A percentile compares a stretch with the other conserved stretches of the same genome.
Evolutionary conservation across 2,888 invertebrate genomes (phyloP).

Genomic region (Athalia circularis): DNA sequence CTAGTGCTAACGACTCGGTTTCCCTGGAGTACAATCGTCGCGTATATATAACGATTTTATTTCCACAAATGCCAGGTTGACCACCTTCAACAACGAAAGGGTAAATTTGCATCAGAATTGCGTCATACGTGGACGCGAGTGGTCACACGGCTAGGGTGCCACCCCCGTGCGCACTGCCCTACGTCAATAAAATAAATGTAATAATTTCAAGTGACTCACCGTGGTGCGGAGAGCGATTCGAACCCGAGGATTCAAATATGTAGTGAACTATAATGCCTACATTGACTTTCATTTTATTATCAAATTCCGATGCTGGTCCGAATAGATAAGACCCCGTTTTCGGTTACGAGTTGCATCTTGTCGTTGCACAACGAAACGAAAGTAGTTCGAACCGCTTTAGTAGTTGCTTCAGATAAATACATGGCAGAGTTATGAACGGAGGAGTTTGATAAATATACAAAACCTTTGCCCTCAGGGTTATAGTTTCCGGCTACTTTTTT

Average conservation of each 20-base stretch:
- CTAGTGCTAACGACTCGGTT: background rate
- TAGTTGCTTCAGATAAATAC: background rate
- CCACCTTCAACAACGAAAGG: constrained; percentile 46
- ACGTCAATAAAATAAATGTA: constrained; percentile 55
- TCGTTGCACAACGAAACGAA: no score
- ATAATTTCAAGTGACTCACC: constrained; percentile 63
- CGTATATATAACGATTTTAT: background rate
- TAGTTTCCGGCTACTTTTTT: background rate
- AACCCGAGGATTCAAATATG: constrained; percentile 22
- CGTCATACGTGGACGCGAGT: constrained; percentile 30
- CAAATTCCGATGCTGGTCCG: background rate
- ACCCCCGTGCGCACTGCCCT: constrained; percentile 52
- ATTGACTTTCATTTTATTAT: background rate
- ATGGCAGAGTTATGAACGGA: background rate
- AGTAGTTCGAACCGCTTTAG: background rate
- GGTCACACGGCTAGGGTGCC: constrained; percentile 18
- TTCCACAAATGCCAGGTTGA: constrained; percentile 23
- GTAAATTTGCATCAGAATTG: constrained; percentile 48
- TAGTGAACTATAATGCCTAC: background rate
- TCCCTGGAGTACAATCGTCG: background rate
- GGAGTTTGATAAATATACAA: constrained; percentile 2
- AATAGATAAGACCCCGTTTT: constrained; percentile 1
- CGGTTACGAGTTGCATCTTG: background rate
- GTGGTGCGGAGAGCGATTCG: constrained; percentile 27
- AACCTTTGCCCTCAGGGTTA: background rate